Evolutionary conservation across 2,888 invertebrate genomes (phyloP), one percentile per base, ranked within the genome.

Genomic region (Spodoptera littoralis): DNA sequence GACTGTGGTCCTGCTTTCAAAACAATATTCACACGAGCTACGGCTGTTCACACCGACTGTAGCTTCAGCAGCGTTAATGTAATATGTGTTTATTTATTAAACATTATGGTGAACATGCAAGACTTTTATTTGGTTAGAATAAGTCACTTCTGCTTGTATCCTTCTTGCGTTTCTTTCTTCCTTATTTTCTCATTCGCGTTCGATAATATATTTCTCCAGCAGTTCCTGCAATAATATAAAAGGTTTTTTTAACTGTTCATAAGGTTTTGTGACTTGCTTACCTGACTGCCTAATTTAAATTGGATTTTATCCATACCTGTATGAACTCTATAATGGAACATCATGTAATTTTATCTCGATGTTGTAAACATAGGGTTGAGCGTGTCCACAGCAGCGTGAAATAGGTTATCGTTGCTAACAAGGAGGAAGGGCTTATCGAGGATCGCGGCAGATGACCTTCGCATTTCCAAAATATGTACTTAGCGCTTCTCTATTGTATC

Each of bases 31-130:
- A 74, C 72, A 62, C 72, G 77, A 79, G 75, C 88, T 88, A 87
- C 81, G 83, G 88, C 88, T 88, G 85, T 85, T 85, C 83, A 83
- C 88, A 88, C 82, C 79, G 81, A 86, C 76, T 82, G 71, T 82
- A 88, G 93, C 93, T 93, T 93, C 83, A 84, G 89, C 92, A 81
- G 84, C 87, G 81, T 90, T 79, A 85, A 83, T 89, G 89, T 91
- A 90, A 89, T 82, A 84, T 88, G 88, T 91, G 87, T 92, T 91
- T 91, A 89, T 92, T 92, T 92, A 91, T 90, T 89, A 91, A 91
- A 91, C 85, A 88, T 84, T 85, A 86, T 90, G 84, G 83, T 82
- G 79, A 87, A 79, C 70, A 76, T 62, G 13, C 49, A 22, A 53
- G 59, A 52, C 45, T 75, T 80, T 77, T 54, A 71, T 70, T 76